Evolutionary conservation across 2,888 invertebrate genomes (phyloP).

Genomic region (Drosophila greeni): DNA sequence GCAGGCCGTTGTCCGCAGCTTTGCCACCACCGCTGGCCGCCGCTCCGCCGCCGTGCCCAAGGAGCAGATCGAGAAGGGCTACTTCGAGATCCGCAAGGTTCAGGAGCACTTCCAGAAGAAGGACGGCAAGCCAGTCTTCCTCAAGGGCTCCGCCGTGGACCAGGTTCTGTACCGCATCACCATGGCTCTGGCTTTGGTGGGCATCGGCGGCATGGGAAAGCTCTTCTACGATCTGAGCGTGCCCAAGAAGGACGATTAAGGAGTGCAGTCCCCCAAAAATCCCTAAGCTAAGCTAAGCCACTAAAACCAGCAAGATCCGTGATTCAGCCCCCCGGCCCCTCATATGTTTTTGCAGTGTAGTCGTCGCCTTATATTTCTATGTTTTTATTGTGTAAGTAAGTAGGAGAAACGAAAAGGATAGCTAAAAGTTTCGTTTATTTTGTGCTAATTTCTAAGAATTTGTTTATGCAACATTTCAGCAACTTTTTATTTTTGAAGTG

Average conservation of each 20-base stretch:
- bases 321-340: constrained; percentile 39
- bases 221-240: constrained; percentile 75
- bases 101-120: constrained; percentile 78
- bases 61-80: constrained; percentile 73
- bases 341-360: constrained; percentile 51
- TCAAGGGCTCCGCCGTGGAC: constrained; percentile 80
- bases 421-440: background rate
- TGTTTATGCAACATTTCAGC: background rate
- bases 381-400: constrained; percentile 59
- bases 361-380: constrained; percentile 65
- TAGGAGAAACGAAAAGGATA: background rate
- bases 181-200: constrained; percentile 76
- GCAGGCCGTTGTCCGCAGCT: constrained; percentile 76
- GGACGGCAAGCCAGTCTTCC: constrained; percentile 80
- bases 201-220: constrained; percentile 76
- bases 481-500: background rate
- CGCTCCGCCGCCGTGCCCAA: constrained; percentile 58
- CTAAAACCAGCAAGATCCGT: constrained; percentile 43
- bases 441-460: constrained; percentile 3
- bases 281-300: constrained; percentile 50
- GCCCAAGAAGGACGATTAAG: constrained; percentile 63
- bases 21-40: constrained; percentile 66
- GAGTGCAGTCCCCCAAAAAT: constrained; percentile 25
- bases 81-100: constrained; percentile 69
- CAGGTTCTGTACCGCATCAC: constrained; percentile 79